Conservation (phyloP, 2,797 vertebrate genomes). For the Peromyscus eremicus region DNA sequence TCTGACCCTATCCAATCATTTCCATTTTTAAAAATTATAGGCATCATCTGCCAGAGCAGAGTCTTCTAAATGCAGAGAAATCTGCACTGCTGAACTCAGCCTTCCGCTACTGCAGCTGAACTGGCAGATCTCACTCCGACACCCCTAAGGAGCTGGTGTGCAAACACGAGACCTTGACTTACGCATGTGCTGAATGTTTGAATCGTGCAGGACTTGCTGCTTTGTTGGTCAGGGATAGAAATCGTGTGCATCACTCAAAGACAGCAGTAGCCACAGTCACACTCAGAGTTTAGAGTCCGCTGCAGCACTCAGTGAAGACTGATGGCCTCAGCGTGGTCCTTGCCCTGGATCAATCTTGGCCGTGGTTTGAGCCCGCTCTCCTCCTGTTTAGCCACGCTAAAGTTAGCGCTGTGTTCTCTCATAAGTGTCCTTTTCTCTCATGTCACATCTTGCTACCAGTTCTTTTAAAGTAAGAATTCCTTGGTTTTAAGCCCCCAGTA, state of each 20-base stretch:
- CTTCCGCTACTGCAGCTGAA: background rate
- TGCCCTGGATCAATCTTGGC: background rate
- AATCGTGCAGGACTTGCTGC: background rate
- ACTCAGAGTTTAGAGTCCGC: too few species aligned
- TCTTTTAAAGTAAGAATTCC: background rate
- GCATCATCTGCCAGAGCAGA: background rate
- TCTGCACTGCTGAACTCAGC: background rate
- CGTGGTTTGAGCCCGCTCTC: background rate
- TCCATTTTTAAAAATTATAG: conserved; percentile 27
- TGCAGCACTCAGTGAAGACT: background rate
- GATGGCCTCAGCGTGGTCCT: background rate
- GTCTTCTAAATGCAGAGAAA: background rate
- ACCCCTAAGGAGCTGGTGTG: background rate
- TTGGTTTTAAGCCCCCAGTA: background rate
- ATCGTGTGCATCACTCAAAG: background rate
- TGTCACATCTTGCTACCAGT: background rate
- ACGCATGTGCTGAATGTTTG: too few species aligned
- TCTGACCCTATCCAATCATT: background rate
- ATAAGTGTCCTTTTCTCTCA: background rate
- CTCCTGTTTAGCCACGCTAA: background rate
- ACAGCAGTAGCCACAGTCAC: background rate
- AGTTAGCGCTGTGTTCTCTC: background rate
- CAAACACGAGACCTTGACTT: background rate
- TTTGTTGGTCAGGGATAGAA: background rate
- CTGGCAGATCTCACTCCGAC: background rate